Conservation (phyloP, 2,888 invertebrate species). For the Calameuta filiformis region DNA sequence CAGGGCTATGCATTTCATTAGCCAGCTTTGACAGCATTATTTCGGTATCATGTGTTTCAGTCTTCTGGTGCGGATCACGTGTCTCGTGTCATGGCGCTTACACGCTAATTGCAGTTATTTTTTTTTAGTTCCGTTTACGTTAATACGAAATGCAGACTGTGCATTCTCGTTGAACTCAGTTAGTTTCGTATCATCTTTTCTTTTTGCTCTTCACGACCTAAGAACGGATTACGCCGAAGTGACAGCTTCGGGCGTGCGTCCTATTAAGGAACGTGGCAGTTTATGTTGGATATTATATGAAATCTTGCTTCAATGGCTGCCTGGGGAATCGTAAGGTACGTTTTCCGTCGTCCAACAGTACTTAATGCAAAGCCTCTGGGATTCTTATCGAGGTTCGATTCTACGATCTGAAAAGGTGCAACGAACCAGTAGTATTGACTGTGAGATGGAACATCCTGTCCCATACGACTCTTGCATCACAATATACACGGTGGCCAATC, state of each 20-base stretch:
- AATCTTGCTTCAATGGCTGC: not conserved
- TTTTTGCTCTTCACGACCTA: not conserved
- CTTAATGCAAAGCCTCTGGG: not conserved
- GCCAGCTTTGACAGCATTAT: not conserved
- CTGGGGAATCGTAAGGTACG: not conserved
- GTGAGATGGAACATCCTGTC: not conserved
- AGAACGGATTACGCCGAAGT: not conserved
- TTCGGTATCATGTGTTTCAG: not conserved
- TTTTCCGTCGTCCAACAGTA: not conserved
- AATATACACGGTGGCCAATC: not conserved
- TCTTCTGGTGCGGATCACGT: not conserved
- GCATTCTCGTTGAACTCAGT: not conserved
- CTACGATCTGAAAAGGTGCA: not conserved
- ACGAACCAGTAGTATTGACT: not conserved
- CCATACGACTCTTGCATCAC: not conserved
- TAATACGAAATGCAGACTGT: not conserved
- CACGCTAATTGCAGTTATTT: not conserved
- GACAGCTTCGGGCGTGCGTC: not conserved
- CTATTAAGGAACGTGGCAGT: too few species aligned
- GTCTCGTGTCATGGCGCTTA: not conserved
- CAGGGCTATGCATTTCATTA: not conserved
- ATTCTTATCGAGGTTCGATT: not conserved
- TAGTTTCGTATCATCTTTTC: not conserved
- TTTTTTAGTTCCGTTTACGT: not conserved
- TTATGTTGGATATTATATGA: too few species aligned